Evolutionary conservation across 2,113 vertebrate genomes (phyloP).

Genomic region (Zosterops lateralis): DNA sequence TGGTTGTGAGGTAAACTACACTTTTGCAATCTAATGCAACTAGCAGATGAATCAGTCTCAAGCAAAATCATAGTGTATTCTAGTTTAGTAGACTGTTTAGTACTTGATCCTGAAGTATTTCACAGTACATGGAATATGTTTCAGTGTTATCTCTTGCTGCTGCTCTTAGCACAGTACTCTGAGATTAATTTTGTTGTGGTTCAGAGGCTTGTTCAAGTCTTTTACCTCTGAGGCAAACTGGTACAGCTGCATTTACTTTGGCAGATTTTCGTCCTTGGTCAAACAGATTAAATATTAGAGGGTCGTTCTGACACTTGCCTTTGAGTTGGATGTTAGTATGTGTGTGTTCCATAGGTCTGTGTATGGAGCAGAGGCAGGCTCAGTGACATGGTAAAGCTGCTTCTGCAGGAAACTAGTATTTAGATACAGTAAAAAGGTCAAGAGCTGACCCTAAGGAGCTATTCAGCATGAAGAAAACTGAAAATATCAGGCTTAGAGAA

Average conservation of each 20-base stretch:
- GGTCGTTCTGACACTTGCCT: background rate
- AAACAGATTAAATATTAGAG: background rate
- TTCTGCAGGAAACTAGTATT: background rate
- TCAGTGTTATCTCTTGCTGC: background rate
- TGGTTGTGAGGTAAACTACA: background rate
- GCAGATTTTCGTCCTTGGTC: background rate
- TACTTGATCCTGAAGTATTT: background rate
- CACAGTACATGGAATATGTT: background rate
- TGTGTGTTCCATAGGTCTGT: background rate
- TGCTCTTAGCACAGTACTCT: background rate
- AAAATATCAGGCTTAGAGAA: background rate
- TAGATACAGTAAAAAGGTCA: background rate
- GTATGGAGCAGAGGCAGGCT: accelerated
- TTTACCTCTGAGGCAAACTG: background rate
- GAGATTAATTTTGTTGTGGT: background rate
- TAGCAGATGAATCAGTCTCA: background rate
- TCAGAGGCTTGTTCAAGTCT: background rate
- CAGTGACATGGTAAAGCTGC: background rate
- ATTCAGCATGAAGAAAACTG: background rate
- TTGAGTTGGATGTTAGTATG: background rate
- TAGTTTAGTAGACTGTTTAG: background rate
- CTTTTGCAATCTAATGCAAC: background rate
- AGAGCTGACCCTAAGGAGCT: background rate
- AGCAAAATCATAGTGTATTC: background rate
- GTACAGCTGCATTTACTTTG: background rate